Evolutionary conservation across 1,140 invertebrate species (phyloP).

Genomic region (Drosophila trapezifrons): DNA sequence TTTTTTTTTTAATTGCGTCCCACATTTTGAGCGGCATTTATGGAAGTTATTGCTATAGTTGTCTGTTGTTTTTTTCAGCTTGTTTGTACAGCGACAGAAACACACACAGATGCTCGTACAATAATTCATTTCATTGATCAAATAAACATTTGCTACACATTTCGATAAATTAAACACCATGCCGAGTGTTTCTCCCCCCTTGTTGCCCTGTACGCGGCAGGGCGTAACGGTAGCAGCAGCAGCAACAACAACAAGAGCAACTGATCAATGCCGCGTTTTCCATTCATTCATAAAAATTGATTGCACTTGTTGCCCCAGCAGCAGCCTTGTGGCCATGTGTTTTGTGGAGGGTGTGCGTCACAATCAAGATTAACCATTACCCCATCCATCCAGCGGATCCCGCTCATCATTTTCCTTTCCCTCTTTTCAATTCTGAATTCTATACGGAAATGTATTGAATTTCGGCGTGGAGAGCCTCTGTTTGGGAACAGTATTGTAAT

Average conservation of each 20-base stretch:
- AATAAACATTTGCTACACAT: constrained; percentile 81
- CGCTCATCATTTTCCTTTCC: neutral
- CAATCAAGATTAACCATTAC: constrained; percentile 29
- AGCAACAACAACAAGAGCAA: constrained; percentile 30
- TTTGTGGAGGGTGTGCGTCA: constrained; percentile 30
- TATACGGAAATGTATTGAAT: neutral
- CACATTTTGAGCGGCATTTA: constrained; percentile 46
- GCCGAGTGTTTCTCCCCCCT: constrained; percentile 8
- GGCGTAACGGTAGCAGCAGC: constrained; percentile 50
- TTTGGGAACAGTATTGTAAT: no score
- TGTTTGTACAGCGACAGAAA: constrained; percentile 40
- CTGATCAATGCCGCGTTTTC: constrained; percentile 56
- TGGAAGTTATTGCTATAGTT: constrained; percentile 42
- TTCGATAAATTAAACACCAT: constrained; percentile 77
- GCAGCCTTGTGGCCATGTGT: constrained; percentile 48
- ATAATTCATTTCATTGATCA: constrained; percentile 83
- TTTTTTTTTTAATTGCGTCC: constrained; percentile 21
- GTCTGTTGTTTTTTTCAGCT: constrained; percentile 39
- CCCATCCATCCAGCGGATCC: neutral
- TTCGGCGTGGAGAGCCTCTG: no score
- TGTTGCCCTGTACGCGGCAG: constrained; percentile 48
- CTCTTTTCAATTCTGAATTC: neutral
- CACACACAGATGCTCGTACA: constrained; percentile 51
- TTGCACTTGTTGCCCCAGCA: constrained; percentile 65
- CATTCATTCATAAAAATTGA: constrained; percentile 82